Evolutionary conservation across 2,797 vertebrate species (phyloP), one percentile per base, ranked within the genome.

Genomic region (Sebastes trivittatus): DNA sequence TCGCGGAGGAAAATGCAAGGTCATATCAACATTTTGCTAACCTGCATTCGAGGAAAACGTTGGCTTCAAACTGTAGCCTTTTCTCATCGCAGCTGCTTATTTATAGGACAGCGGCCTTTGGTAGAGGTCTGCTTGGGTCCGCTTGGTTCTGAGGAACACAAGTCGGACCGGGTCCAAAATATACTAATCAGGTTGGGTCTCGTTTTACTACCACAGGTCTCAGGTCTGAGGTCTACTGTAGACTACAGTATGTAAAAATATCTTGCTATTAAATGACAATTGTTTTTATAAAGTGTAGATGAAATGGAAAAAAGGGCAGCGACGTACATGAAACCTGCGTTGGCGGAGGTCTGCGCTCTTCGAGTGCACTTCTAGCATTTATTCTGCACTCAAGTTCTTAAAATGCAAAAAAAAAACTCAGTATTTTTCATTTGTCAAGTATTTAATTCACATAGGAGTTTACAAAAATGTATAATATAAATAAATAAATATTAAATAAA

Each of bases 21-120:
- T 77, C 42, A 72, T 38, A n/a, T 55, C 27, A 77, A 38, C 22
- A 30, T 5, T 85, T 75, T 16, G 9, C 29, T 65, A 63, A 79
- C 25, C 20, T 46, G 11, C 4, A 61, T 69, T 36, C 1, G 1
- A 38, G 36, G 27, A 56, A 60, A 23, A 22, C 4, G 2, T 56
- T 11, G 2, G 23, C 23, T 27, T 20, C 65, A 22, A 34, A 25
- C 38, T 16, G 16, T 70, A 8, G 18, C 25, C 16, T 54, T 27
- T 16, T 32, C 27, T 11, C 27, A 11, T n/a, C 29, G 30, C 3
- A 36, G 6, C 20, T 27, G 32, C 25, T 11, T 27, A 13, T 68
- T 68, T 7, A 56, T 22, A 65, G 10, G 11, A 4, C 11, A 38
- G 34, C 13, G 22, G 11, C 2, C 7, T 55, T 1, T 20, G 34